Conservation (phyloP, 2,113 vertebrate species). For the Taurulus bubalis region DNA sequence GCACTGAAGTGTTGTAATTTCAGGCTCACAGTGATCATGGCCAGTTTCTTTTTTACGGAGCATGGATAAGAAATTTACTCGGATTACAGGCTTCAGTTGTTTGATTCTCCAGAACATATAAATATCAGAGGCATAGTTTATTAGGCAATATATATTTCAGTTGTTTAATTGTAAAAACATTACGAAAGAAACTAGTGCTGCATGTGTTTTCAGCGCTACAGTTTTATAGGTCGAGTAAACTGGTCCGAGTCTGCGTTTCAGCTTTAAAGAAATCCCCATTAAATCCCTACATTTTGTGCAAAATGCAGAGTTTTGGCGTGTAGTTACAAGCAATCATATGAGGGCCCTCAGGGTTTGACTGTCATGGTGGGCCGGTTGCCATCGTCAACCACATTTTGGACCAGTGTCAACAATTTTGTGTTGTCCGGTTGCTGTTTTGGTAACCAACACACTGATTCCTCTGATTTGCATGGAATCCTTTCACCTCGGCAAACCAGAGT, state of each 20-base stretch:
- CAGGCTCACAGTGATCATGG: background rate
- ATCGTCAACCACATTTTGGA: slow-evolving; percentile 20
- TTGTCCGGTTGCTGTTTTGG: slow-evolving; percentile 19
- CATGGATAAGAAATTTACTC: slow-evolving; percentile 20
- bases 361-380: slow-evolving; percentile 19
- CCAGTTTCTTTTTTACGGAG: slow-evolving; percentile 1
- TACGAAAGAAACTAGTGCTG: background rate
- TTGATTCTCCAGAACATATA: slow-evolving; percentile 21
- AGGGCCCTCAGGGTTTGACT: slow-evolving; percentile 6
- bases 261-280: background rate
- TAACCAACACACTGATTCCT: background rate
- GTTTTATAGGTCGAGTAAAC: background rate
- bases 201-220: background rate
- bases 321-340: background rate
- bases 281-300: background rate
- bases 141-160: background rate
- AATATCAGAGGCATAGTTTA: slow-evolving; percentile 22
- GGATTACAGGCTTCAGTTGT: slow-evolving; percentile 12
- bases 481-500: background rate
- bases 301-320: background rate
- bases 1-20: slow-evolving; percentile 20
- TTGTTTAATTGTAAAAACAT: background rate
- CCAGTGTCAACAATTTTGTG: slow-evolving; percentile 36
- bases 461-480: background rate
- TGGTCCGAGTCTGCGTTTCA: background rate